A percentile compares a stretch with the other conserved stretches of the same genome.
Evolutionary conservation across 1,140 invertebrate genomes (phyloP).

Genomic region (Listronotus bonariensis): DNA sequence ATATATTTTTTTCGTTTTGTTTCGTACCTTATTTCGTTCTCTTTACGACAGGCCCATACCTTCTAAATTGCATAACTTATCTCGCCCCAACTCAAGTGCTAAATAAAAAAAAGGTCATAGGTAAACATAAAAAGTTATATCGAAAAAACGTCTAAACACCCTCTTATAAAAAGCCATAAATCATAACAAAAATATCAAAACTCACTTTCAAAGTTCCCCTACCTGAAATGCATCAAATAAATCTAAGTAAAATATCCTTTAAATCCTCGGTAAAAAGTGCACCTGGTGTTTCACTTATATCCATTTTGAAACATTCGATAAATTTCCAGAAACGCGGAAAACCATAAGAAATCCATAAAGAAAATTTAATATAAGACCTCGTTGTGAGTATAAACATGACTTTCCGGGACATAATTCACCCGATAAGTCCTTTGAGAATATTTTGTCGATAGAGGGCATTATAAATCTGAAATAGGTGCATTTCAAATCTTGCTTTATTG

Average conservation of each 20-base stretch:
- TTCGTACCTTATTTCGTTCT: too few relatives aligned
- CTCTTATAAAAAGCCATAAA: conserved; percentile 7
- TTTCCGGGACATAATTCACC: conserved; percentile 20
- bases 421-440: conserved; percentile 25
- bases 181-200: conserved; percentile 25
- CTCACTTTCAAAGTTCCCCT: conserved; percentile 13
- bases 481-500: conserved; percentile 33
- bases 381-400: conserved; percentile 27
- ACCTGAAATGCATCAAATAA: conserved; percentile 20
- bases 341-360: conserved; percentile 29
- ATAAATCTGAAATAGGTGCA: conserved; percentile 28
- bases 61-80: too few relatives aligned
- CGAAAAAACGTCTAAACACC: too few relatives aligned
- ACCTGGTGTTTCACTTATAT: conserved; percentile 32
- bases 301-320: conserved; percentile 29
- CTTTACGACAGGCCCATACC: too few relatives aligned
- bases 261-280: conserved; percentile 29
- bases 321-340: conserved; percentile 28
- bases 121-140: too few relatives aligned
- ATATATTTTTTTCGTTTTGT: too few relatives aligned
- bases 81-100: too few relatives aligned
- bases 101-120: too few relatives aligned
- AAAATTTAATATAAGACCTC: conserved; percentile 29
- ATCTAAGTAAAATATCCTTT: conserved; percentile 26
- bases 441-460: conserved; percentile 16